phyloP scores from a whole-genome alignment of 2,797 vertebrate genomes.

The Cirrhinus mrigala region DNA sequence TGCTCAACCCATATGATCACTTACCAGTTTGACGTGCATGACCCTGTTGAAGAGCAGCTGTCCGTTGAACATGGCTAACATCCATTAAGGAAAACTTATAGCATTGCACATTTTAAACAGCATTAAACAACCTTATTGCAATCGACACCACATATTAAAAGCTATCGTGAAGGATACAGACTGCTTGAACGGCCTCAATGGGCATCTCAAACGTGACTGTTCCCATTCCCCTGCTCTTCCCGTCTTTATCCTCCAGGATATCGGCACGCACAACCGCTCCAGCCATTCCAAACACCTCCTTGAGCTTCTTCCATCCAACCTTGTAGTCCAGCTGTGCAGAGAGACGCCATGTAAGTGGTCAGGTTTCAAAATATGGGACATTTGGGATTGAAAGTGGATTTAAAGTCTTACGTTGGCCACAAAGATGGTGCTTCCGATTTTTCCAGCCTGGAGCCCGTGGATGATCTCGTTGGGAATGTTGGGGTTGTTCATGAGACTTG shows the following conservation, averaged over 20 bases:
- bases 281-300: conserved; percentile 97
- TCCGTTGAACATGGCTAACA: conserved; percentile 95
- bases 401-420: conserved; percentile 90
- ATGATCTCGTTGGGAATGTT: conserved; percentile 96
- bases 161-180: conserved; percentile 89
- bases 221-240: conserved; percentile 96
- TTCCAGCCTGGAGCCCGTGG: conserved; percentile 94
- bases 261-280: conserved; percentile 91
- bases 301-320: conserved; percentile 99
- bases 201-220: conserved; percentile 97
- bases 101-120: not conserved
- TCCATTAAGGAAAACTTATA: conserved; percentile 75
- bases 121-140: not conserved
- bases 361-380: not conserved
- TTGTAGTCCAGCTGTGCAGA: conserved; percentile 94
- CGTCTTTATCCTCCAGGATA: conserved; percentile 97
- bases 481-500: conserved; percentile 95
- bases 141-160: no score
- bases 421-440: conserved; percentile 93
- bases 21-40: conserved; percentile 98
- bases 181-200: conserved; percentile 96
- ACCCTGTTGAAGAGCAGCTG: conserved; percentile 95
- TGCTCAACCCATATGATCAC: conserved; percentile 57
- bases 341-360: not conserved
- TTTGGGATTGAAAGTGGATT: not conserved